Evolutionary conservation across 2,888 invertebrate species (phyloP), one percentile per base, ranked within the genome.

Genomic region (Drosophila barbarae): DNA sequence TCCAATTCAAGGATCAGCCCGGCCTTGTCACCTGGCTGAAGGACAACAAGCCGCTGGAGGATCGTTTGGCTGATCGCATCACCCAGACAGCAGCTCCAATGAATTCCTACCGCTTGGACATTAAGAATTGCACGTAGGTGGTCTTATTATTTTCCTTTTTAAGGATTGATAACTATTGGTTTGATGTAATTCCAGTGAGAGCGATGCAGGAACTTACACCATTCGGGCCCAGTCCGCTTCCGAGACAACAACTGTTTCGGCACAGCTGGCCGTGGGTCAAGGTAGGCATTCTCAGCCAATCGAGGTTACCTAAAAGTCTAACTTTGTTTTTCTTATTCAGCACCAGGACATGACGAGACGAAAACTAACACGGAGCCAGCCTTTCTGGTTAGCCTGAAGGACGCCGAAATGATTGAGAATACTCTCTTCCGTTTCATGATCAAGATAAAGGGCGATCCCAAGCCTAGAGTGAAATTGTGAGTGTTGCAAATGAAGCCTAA

Each of bases 381-480:
- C 76, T 98, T 98, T 90, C 86, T 95, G 55, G 95, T 97, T 44
- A 94, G 94, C 23, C 90, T 98, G 66, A 95, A 95, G 86, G 96
- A 97, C 86, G 95, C 97, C 0, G 96, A 97, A 88, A 93, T 97
- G 30, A 90, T 96, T 81, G 94, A 96, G 88, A 94, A 95, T 83
- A 96, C 97, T 0, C 95, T 95, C 85, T 92, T 97, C 58, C 92
- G 96, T 34, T 97, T 96, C 88, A 94, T 97, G 94, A 92, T 97
- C 65, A 95, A 95, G 89, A 94, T 96, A 54, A 93, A 93, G 77
- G 97, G 97, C 10, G 94, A 95, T 79, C 97, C 97, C 1, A 95
- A 94, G 86, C 98, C 99, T 1, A 94, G 93, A 71, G 93, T 98
- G 47, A 94, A 93, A 89, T 98, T 98, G 98, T 97, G 91, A 93